These are phyloP conservation scores for Uropsilus gracilis DNA, from an alignment of 2,113 vertebrate genomes.

Conservation along the genomic window DNA sequence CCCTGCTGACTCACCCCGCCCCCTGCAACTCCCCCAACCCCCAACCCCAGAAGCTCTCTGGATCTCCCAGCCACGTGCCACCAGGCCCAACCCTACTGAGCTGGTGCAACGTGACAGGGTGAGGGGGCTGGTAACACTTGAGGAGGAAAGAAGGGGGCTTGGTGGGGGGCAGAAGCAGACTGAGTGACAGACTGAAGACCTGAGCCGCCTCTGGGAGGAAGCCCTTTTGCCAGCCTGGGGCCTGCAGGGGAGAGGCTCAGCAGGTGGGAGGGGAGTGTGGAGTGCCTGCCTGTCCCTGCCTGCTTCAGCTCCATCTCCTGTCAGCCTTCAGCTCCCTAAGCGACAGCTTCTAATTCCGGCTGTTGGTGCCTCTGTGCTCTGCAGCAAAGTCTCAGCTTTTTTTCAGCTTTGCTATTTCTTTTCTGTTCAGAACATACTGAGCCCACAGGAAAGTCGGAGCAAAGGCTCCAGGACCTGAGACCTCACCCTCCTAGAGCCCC, in stretches of 20 bases:
- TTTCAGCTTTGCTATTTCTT: slow-evolving; percentile 76
- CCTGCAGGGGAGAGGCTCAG: neutral
- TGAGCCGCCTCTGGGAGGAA: slow-evolving; percentile 5
- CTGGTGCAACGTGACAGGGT: slow-evolving; percentile 73
- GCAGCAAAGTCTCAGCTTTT: slow-evolving; percentile 62
- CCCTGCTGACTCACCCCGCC: slow-evolving; percentile 71
- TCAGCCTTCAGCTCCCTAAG: slow-evolving; percentile 75
- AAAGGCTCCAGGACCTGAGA: slow-evolving; percentile 21
- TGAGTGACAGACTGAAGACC: slow-evolving; percentile 61
- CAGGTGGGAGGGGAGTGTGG: slow-evolving; percentile 46
- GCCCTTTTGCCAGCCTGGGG: slow-evolving; percentile 54
- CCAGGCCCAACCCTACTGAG: slow-evolving; percentile 56
- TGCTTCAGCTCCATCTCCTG: slow-evolving; percentile 58
- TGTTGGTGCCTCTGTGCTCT: slow-evolving; percentile 67
- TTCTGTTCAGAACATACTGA: slow-evolving; percentile 75
- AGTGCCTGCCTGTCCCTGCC: slow-evolving; percentile 66
- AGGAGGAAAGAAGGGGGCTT: slow-evolving; percentile 42
- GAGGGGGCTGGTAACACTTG: slow-evolving; percentile 79
- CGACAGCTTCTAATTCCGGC: slow-evolving; percentile 82
- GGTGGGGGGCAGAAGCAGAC: slow-evolving; percentile 38
- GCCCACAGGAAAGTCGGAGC: slow-evolving; percentile 41
- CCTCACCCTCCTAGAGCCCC: neutral
- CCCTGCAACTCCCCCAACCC: neutral
- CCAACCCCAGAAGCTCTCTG: slow-evolving; percentile 11
- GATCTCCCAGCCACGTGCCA: slow-evolving; percentile 67